phyloP scores from a whole-genome alignment of 64 coral and sea anemone species.

The Porites australiensis region DNA sequence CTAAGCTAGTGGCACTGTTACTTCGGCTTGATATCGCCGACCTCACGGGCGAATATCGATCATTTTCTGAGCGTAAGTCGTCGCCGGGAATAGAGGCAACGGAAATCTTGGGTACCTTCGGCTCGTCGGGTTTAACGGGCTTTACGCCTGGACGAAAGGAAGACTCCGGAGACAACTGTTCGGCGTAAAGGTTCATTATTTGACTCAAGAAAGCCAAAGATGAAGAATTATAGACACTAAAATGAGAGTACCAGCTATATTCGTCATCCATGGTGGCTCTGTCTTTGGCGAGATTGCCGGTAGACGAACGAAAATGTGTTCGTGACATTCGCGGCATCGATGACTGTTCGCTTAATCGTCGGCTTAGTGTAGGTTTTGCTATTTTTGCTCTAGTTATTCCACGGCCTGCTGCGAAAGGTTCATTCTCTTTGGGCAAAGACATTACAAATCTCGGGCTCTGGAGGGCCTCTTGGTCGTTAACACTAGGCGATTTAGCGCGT shows the following conservation, averaged over 20 bases:
- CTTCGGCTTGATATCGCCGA: constrained; percentile 23
- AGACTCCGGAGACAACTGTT: constrained; percentile 69
- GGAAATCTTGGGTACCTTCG: constrained; percentile 34
- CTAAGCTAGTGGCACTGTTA: neutral
- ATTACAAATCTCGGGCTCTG: neutral
- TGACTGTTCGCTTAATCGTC: neutral
- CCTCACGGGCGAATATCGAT: constrained; percentile 43
- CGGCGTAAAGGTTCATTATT: constrained; percentile 70
- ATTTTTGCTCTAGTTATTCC: neutral
- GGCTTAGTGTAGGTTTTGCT: neutral
- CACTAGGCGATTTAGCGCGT: neutral
- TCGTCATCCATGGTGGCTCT: constrained; percentile 10
- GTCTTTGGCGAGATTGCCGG: neutral
- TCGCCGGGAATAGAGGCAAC: neutral
- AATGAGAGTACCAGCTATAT: constrained; percentile 75
- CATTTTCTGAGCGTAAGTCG: constrained; percentile 31
- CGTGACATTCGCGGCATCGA: neutral
- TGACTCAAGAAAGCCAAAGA: constrained; percentile 49
- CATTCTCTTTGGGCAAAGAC: neutral
- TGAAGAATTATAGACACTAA: constrained; percentile 56
- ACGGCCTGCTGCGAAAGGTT: neutral
- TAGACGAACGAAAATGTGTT: neutral
- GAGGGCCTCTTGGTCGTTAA: neutral
- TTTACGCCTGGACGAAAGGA: constrained; percentile 55
- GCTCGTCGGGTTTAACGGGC: constrained; percentile 9